phyloP scores from a whole-genome alignment of 2,888 invertebrate species.

The Desoria tigrina region DNA sequence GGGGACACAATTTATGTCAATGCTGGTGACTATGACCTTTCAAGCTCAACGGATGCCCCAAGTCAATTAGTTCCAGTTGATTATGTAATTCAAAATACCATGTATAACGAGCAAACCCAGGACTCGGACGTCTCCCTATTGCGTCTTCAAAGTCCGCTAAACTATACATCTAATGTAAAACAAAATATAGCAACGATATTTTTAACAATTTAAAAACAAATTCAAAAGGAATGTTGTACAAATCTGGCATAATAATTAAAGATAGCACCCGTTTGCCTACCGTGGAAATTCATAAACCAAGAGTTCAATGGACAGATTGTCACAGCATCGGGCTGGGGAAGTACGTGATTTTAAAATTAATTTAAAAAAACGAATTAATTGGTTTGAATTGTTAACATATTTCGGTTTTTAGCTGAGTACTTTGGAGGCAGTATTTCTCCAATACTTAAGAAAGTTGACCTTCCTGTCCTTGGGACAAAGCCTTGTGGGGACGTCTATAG shows the following conservation, averaged over 20 bases:
- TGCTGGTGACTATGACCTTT: constrained; percentile 44
- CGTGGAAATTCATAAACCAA: constrained; percentile 29
- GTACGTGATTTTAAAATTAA: constrained; percentile 9
- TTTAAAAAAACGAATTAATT: constrained; percentile 1
- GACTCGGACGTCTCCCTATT: constrained; percentile 58
- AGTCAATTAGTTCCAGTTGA: constrained; percentile 35
- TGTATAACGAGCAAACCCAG: constrained; percentile 38
- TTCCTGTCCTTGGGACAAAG: constrained; percentile 28
- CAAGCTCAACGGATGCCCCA: constrained; percentile 23
- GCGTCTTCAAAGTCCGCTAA: constrained; percentile 52
- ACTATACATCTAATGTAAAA: constrained; percentile 41
- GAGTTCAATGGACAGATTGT: constrained; percentile 32
- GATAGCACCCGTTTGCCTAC: constrained; percentile 42
- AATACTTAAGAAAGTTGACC: constrained; percentile 40
- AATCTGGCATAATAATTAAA: constrained; percentile 9
- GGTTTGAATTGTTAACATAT: neutral
- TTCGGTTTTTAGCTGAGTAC: constrained; percentile 9
- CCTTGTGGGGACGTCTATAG: constrained; percentile 32
- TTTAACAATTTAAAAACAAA: neutral
- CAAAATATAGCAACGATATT: neutral
- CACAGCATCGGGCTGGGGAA: constrained; percentile 41
- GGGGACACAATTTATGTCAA: constrained; percentile 32
- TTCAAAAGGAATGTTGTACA: neutral
- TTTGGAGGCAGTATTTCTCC: constrained; percentile 26
- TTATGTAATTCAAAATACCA: constrained; percentile 34